These are phyloP conservation scores for Chroicocephalus ridibundus DNA, from an alignment of 2,113 vertebrate genomes.

Conservation along the genomic window DNA sequence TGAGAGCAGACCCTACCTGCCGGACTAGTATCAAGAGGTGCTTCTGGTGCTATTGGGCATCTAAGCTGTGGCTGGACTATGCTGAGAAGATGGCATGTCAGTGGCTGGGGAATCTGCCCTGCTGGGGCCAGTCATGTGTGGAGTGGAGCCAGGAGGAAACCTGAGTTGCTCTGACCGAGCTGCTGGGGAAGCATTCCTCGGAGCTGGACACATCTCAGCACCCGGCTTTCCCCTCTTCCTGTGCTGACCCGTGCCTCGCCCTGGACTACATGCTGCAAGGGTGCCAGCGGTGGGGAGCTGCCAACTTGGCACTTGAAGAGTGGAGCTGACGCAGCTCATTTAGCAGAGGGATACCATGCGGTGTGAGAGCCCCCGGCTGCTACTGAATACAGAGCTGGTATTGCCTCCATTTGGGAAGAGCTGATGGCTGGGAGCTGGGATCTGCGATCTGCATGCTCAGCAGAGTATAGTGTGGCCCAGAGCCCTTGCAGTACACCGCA, in stretches of 20 bases:
- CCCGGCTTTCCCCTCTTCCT: neutral
- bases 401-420: neutral
- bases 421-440: neutral
- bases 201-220: neutral
- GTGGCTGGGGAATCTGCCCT: neutral
- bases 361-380: neutral
- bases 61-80: neutral
- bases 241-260: neutral
- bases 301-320: conserved; percentile 2
- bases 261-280: neutral
- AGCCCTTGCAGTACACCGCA: neutral
- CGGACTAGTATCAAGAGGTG: neutral
- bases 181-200: neutral
- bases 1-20: neutral
- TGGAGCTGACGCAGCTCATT: neutral
- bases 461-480: neutral
- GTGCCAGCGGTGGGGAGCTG: neutral
- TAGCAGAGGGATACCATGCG: neutral
- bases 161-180: neutral
- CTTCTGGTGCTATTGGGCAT: neutral
- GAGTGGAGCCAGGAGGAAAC: neutral
- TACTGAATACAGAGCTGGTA: neutral
- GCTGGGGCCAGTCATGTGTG: neutral
- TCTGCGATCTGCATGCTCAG: neutral
- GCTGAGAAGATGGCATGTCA: neutral